phyloP scores from a whole-genome alignment of 2,797 vertebrate genomes.

The Ispidina picta region DNA sequence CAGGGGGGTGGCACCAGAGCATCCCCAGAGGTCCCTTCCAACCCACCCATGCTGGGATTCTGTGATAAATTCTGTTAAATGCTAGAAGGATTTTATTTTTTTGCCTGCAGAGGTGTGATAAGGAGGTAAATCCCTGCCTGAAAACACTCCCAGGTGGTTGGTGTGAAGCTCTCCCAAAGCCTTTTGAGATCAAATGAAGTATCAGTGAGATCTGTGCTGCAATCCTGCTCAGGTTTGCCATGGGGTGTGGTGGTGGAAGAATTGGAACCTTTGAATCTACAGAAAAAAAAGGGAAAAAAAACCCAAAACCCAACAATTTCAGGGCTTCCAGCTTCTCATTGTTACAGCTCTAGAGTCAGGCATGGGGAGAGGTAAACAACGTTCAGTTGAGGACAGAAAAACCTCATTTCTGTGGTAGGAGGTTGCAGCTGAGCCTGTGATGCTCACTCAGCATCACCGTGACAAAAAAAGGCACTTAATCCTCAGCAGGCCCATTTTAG shows the following conservation, averaged over 20 bases:
- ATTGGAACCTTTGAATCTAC: neutral
- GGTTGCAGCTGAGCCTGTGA: neutral
- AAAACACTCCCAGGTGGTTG: neutral
- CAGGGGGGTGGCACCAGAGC: neutral
- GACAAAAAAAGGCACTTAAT: neutral
- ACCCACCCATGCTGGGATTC: neutral
- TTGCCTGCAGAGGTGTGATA: neutral
- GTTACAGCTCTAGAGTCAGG: rapidly evolving
- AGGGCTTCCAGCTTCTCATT: rapidly evolving
- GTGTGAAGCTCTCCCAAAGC: neutral
- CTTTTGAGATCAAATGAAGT: neutral
- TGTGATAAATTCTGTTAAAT: neutral
- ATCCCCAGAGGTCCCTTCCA: neutral
- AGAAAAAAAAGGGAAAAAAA: neutral
- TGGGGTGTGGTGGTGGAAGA: neutral
- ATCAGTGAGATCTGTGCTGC: neutral
- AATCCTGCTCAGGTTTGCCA: neutral
- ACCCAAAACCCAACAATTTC: neutral
- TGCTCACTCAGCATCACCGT: neutral
- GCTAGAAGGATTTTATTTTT: neutral
- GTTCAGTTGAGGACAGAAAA: neutral
- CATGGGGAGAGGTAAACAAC: neutral
- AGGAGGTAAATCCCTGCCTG: neutral
- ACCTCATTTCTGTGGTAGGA: neutral
- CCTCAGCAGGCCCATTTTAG: neutral